phyloP scores from a whole-genome alignment of 2,888 invertebrate genomes.

The Zygothrica quintamaculata region DNA sequence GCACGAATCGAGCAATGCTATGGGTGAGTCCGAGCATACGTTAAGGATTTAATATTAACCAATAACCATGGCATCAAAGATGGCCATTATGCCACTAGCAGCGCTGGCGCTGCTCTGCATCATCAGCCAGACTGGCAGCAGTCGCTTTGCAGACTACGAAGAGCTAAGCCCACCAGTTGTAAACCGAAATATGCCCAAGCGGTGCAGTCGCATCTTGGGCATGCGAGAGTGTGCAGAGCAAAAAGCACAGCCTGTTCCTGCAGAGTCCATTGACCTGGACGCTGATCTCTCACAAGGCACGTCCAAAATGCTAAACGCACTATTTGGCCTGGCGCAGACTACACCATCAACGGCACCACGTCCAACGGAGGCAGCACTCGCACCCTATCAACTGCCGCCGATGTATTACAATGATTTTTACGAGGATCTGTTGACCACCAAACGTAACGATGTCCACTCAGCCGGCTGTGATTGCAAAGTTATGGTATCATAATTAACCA shows the following conservation, averaged over 20 bases:
- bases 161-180: constrained; percentile 38
- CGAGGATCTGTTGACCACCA: constrained; percentile 68
- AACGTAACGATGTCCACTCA: constrained; percentile 68
- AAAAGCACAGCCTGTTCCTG: background rate
- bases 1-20: constrained; percentile 61
- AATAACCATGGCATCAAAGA: constrained; percentile 27
- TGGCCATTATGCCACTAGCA: constrained; percentile 51
- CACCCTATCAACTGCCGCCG: constrained; percentile 60
- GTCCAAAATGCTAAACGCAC: constrained; percentile 63
- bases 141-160: constrained; percentile 43
- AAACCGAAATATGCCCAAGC: constrained; percentile 23
- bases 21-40: constrained; percentile 65
- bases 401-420: constrained; percentile 78
- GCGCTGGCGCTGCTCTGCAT: constrained; percentile 59
- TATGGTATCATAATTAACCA: constrained; percentile 78
- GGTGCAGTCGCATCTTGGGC: constrained; percentile 48
- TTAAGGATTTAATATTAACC: background rate
- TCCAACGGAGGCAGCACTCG: constrained; percentile 40
- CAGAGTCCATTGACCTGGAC: background rate
- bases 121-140: constrained; percentile 29
- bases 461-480: constrained; percentile 83
- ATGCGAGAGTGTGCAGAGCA: constrained; percentile 26
- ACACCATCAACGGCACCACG: constrained; percentile 26
- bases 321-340: constrained; percentile 46
- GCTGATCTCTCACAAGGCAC: constrained; percentile 28